Conservation (phyloP, 2,888 invertebrate species). For the Aleiodes leptofemur region DNA sequence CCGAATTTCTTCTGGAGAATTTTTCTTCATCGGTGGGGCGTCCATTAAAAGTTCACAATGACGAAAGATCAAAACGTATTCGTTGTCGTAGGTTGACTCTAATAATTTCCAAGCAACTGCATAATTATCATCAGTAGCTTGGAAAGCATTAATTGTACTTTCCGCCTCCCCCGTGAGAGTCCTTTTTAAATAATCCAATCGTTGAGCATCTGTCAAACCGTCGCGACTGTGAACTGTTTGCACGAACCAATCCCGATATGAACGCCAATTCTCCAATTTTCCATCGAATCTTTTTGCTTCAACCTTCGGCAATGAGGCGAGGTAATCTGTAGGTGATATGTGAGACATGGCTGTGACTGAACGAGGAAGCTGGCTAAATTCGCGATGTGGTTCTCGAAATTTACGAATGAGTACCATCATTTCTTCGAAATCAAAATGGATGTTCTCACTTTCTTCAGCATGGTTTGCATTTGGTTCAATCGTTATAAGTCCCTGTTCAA, state of each 20-base stretch:
- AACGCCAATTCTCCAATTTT: too few relatives aligned
- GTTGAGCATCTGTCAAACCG: conserved; percentile 14
- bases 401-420: conserved; percentile 27
- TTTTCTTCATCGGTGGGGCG: conserved; percentile 19
- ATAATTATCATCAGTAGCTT: conserved; percentile 22
- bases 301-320: conserved; percentile 25
- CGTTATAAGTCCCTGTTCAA: neutral
- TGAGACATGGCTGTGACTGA: too few relatives aligned
- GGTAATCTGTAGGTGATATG: conserved; percentile 27
- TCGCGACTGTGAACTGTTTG: conserved; percentile 29
- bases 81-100: too few relatives aligned
- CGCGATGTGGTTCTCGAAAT: conserved; percentile 18
- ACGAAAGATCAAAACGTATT: conserved; percentile 11
- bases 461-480: conserved; percentile 6
- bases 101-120: too few relatives aligned
- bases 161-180: conserved; percentile 21
- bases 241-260: conserved; percentile 39
- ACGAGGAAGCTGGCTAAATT: too few relatives aligned
- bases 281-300: conserved; percentile 27
- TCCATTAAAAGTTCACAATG: conserved; percentile 19
- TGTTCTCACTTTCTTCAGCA: conserved; percentile 13
- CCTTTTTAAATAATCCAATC: conserved; percentile 3
- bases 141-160: conserved; percentile 6
- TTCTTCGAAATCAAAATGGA: conserved; percentile 35
- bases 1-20: conserved; percentile 23